These are phyloP conservation scores for Machimus atricapillus DNA, from an alignment of 2,888 invertebrate genomes.

Conservation along the genomic window DNA sequence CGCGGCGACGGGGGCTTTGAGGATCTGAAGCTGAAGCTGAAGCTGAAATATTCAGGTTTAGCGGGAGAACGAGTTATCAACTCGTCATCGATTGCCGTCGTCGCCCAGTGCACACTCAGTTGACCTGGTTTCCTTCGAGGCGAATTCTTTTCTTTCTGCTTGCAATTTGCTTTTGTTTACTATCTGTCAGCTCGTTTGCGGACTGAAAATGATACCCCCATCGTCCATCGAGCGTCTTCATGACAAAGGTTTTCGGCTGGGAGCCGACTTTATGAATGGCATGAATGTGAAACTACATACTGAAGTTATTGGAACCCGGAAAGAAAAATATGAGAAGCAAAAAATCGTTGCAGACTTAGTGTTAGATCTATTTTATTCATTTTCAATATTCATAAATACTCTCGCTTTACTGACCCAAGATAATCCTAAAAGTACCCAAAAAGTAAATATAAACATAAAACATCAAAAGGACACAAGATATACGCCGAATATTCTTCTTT, in stretches of 20 bases:
- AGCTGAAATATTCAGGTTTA: neutral
- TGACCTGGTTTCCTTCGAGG: constrained; percentile 20
- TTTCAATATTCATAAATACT: neutral
- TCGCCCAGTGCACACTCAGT: neutral
- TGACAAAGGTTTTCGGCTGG: neutral
- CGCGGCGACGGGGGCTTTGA: neutral
- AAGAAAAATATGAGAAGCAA: neutral
- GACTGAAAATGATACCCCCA: neutral
- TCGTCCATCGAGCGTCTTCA: neutral
- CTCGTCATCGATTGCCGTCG: neutral
- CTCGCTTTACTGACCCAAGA: no score
- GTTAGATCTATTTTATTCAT: neutral
- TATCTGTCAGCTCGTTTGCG: neutral
- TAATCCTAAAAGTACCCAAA: no score
- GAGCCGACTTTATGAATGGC: neutral
- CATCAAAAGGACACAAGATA: no score
- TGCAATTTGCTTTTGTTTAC: constrained; percentile 1
- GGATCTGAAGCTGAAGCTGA: neutral
- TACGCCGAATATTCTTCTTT: no score
- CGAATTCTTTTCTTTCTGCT: neutral
- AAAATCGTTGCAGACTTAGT: neutral
- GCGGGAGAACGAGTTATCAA: neutral
- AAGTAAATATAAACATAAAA: no score
- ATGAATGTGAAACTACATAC: neutral
- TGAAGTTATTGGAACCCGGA: neutral